phyloP scores from a whole-genome alignment of 2,888 invertebrate species.

The Pherbina coryleti region DNA sequence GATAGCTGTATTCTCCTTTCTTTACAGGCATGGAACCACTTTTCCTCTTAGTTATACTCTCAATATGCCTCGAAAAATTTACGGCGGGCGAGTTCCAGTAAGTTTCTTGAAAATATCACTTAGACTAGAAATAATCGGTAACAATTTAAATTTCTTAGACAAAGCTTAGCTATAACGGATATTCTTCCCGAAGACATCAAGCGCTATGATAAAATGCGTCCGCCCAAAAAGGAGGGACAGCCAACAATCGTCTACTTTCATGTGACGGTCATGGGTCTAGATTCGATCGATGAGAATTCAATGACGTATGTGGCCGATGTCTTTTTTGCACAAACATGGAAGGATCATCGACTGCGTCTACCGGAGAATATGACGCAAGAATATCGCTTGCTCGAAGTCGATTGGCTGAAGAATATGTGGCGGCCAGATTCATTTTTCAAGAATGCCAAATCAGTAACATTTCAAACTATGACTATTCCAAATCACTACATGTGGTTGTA shows the following conservation, averaged over 20 bases:
- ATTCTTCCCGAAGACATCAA: slow-evolving; percentile 88
- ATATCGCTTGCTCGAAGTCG: slow-evolving; percentile 87
- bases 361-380: slow-evolving; percentile 95
- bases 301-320: slow-evolving; percentile 96
- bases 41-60: slow-evolving; percentile 64
- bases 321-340: slow-evolving; percentile 95
- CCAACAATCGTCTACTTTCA: slow-evolving; percentile 92
- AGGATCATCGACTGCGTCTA: slow-evolving; percentile 85
- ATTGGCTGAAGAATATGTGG: slow-evolving; percentile 94
- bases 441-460: slow-evolving; percentile 92
- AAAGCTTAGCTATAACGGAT: slow-evolving; percentile 84
- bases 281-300: slow-evolving; percentile 95
- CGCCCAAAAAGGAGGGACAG: slow-evolving; percentile 89
- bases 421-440: slow-evolving; percentile 94
- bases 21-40: slow-evolving; percentile 63
- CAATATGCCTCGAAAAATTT: slow-evolving; percentile 64
- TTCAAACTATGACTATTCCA: slow-evolving; percentile 95
- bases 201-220: slow-evolving; percentile 92
- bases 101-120: slow-evolving; percentile 49
- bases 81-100: slow-evolving; percentile 68
- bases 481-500: slow-evolving; percentile 95
- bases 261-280: slow-evolving; percentile 94
- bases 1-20: slow-evolving; percentile 23
- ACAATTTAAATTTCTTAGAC: slow-evolving; percentile 51
- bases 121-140: not conserved